Evolutionary conservation across 2,797 vertebrate species (phyloP), one percentile per base, ranked within the genome.

Genomic region (Micropoecilia bifurca): DNA sequence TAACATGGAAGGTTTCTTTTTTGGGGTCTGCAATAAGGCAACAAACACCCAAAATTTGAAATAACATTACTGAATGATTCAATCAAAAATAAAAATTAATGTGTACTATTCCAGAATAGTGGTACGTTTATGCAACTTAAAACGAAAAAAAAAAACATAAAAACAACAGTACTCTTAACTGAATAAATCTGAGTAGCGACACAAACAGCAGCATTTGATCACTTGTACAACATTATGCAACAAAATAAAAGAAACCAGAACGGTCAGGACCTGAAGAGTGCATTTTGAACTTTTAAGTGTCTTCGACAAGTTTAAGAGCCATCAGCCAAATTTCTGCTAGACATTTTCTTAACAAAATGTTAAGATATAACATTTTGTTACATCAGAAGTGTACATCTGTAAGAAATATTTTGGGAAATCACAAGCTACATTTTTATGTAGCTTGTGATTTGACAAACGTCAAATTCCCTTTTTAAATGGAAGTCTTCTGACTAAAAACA

Each of bases 181-280:
- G 43, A 41, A 50, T 79, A 10, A 22, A 48, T 83, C 16, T 83
- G 73, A 91, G 76, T 90, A 82, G 84, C 12, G 43, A 73, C 22
- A 18, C 71, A 48, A 79, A 77, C 83, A 91, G 91, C 92, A 93
- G 91, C 86, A 83, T 89, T 90, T 87, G 72, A 89, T 83, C 73
- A 83, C 69, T 53, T 90, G 71, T 77, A 71, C 68, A 76, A 87
- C 74, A 76, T 63, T 12, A 41, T 74, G 50, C 28, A 74, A 74
- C 22, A 43, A 74, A 53, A 55, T 12, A 57, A 71, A 78, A 55
- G 71, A 28, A 18, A 43, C 16, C 83, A 82, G 45, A 20, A 80
- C 22, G 30, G 43, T 33, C 25, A 16, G 41, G 43, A 46, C 43
- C 45, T 46, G n/a, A 71, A 71, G 9, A 43, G 66, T 28, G 43